Evolutionary conservation across 2,113 vertebrate genomes (phyloP).

Genomic region (Neolamprologus modestus): DNA sequence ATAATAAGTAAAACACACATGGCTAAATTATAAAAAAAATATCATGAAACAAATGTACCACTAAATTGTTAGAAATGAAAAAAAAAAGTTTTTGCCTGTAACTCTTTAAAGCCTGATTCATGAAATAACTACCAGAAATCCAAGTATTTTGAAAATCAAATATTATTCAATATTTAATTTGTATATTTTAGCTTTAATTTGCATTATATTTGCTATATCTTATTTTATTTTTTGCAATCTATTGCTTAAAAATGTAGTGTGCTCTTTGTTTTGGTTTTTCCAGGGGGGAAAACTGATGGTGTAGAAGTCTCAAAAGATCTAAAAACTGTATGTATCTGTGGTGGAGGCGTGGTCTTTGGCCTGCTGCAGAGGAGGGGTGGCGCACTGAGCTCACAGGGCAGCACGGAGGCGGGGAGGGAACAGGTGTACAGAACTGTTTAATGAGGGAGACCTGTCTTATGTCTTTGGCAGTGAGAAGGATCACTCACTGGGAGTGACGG

Average conservation of each 20-base stretch:
- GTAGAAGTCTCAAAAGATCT: background rate
- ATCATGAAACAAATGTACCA: background rate
- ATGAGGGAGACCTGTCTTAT: background rate
- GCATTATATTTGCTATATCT: background rate
- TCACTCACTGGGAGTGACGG: accelerated
- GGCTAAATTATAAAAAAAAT: background rate
- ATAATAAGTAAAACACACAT: background rate
- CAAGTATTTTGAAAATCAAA: background rate
- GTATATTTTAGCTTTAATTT: background rate
- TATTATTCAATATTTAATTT: background rate
- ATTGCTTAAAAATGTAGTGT: accelerated
- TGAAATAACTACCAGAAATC: background rate
- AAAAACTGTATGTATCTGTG: background rate
- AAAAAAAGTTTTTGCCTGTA: background rate
- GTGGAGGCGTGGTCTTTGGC: background rate
- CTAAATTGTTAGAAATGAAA: background rate
- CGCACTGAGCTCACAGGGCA: accelerated
- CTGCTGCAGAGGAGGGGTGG: background rate
- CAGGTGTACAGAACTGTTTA: background rate
- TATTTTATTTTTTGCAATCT: background rate
- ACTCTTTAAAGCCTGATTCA: background rate
- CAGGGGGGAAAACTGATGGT: background rate
- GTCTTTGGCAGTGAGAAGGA: background rate
- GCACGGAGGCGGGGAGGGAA: accelerated
- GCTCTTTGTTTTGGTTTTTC: background rate